Conservation (phyloP, 2,113 vertebrate species). For the Oenanthe oenanthe region DNA sequence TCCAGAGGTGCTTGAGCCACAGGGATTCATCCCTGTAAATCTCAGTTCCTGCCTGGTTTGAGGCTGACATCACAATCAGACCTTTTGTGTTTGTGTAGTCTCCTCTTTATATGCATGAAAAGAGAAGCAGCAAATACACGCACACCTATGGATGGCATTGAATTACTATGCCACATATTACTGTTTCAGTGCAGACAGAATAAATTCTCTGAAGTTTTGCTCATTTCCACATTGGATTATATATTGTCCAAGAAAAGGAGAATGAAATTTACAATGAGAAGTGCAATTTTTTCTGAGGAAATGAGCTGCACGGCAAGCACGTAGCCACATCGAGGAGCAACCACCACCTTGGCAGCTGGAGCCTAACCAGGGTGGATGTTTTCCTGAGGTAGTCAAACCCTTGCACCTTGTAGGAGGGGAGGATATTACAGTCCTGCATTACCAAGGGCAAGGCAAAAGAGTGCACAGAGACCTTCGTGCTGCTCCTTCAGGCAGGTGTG, state of each 20-base stretch:
- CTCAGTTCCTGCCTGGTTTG: background rate
- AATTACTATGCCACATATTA: background rate
- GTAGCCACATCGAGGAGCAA: slow-evolving; percentile 2
- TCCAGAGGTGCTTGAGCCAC: background rate
- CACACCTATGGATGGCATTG: accelerated
- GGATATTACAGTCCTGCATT: background rate
- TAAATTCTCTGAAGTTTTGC: background rate
- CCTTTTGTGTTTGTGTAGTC: background rate
- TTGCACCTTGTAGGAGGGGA: background rate
- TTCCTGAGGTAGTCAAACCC: background rate
- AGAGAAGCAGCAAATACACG: background rate
- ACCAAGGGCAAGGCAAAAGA: background rate
- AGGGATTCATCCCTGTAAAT: background rate
- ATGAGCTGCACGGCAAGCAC: slow-evolving; percentile 13
- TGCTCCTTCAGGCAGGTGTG: background rate
- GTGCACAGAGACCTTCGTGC: background rate
- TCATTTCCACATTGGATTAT: background rate
- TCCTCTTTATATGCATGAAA: background rate
- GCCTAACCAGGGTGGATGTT: background rate
- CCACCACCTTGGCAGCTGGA: background rate
- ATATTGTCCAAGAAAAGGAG: background rate
- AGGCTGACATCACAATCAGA: background rate
- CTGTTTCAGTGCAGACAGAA: background rate
- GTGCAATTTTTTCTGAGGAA: background rate
- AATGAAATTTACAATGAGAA: background rate